These are phyloP conservation scores for Megamerina dolium DNA, from an alignment of 2,888 invertebrate species.

Conservation along the genomic window DNA sequence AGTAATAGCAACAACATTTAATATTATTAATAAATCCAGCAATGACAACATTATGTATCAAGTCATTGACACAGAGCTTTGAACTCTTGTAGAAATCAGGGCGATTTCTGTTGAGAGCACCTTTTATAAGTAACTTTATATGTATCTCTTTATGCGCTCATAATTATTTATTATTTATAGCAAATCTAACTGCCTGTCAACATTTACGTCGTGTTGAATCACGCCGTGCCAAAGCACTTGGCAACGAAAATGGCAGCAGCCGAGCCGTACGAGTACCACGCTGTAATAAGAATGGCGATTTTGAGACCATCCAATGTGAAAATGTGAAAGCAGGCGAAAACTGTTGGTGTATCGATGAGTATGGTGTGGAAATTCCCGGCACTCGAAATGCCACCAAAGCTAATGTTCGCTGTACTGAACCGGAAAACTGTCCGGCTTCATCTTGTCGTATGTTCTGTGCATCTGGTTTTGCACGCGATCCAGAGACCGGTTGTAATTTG, in stretches of 20 bases:
- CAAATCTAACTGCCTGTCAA: conserved; percentile 57
- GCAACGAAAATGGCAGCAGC: conserved; percentile 4
- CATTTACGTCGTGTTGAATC: conserved; percentile 59
- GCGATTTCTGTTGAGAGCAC: too few relatives aligned
- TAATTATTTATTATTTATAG: too few relatives aligned
- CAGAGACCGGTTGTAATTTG: conserved; percentile 64
- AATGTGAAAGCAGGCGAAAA: conserved; percentile 61
- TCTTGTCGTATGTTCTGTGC: conserved; percentile 84
- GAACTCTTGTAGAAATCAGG: too few relatives aligned
- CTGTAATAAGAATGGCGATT: conserved; percentile 66
- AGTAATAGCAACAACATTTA: too few relatives aligned
- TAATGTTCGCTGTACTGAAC: conserved; percentile 43
- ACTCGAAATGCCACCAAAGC: conserved; percentile 53
- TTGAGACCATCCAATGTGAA: conserved; percentile 68
- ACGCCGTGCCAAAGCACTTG: conserved; percentile 56
- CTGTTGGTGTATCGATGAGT: conserved; percentile 80
- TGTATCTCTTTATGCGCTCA: too few relatives aligned
- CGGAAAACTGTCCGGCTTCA: conserved; percentile 69
- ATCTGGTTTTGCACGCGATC: conserved; percentile 68
- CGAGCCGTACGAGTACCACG: conserved; percentile 60
- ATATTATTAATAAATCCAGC: too few relatives aligned
- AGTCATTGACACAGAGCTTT: too few relatives aligned
- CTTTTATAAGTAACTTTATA: too few relatives aligned
- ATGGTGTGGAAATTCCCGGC: conserved; percentile 72
- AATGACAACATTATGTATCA: too few relatives aligned